Evolutionary conservation across 2,888 invertebrate genomes (phyloP).

Genomic region (Andrena praecox): DNA sequence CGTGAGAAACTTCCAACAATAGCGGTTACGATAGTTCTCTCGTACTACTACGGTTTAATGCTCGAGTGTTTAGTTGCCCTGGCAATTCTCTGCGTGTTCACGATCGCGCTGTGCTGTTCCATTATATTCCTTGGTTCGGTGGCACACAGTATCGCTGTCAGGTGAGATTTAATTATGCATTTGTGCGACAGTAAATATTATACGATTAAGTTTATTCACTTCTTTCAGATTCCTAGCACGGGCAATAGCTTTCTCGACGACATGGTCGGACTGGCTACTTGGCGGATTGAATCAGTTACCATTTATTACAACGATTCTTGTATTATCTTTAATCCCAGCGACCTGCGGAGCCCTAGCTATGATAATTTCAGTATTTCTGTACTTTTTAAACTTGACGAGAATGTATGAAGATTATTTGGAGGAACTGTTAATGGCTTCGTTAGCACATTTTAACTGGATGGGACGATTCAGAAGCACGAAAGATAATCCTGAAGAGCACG

Average conservation of each 20-base stretch:
- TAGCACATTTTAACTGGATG: constrained; percentile 84
- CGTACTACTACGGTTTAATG: constrained; percentile 69
- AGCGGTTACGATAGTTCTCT: constrained; percentile 70
- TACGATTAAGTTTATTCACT: not conserved
- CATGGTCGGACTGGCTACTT: constrained; percentile 88
- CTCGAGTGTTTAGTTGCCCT: constrained; percentile 77
- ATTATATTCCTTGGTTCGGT: constrained; percentile 90
- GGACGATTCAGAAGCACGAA: constrained; percentile 77
- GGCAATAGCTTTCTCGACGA: constrained; percentile 84
- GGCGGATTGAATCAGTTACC: constrained; percentile 90
- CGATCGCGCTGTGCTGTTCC: constrained; percentile 86
- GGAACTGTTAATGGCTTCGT: constrained; percentile 86
- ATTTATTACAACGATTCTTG: constrained; percentile 88
- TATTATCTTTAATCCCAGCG: constrained; percentile 88
- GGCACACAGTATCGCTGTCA: constrained; percentile 88
- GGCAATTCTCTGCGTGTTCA: constrained; percentile 85
- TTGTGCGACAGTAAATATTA: constrained; percentile 36
- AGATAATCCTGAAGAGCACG: constrained; percentile 58
- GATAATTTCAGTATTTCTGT: constrained; percentile 79
- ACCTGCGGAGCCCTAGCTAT: constrained; percentile 92
- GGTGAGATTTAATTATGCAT: constrained; percentile 84
- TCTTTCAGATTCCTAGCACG: constrained; percentile 85
- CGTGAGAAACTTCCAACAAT: constrained; percentile 60
- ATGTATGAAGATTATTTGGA: constrained; percentile 92
- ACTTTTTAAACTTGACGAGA: constrained; percentile 88